Percentiles rank a stretch among this genome's conserved stretches.
Evolutionary conservation across 2,888 invertebrate genomes (phyloP).

Genomic region (Drosophila falleni): DNA sequence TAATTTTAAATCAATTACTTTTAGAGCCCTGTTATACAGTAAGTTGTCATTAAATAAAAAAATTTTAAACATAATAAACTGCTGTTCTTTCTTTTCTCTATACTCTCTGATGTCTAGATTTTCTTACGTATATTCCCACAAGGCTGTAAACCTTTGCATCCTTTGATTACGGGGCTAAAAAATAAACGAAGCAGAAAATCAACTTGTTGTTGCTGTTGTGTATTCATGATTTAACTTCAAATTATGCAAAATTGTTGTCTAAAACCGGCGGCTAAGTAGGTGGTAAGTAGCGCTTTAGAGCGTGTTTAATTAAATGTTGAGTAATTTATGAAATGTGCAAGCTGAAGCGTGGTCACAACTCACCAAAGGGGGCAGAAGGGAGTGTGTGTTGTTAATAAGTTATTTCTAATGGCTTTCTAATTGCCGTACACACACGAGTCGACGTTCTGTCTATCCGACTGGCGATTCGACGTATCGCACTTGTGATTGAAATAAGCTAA

Average conservation of each 20-base stretch:
- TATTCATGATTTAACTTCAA: conserved; percentile 73
- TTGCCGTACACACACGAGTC: conserved; percentile 53
- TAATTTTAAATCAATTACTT: no score
- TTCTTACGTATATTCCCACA: no score
- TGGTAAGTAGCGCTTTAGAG: conserved; percentile 82
- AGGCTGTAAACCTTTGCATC: no score
- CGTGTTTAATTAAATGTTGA: conserved; percentile 82
- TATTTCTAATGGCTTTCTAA: conserved; percentile 80
- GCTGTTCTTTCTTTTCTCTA: no score
- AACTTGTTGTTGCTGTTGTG: conserved; percentile 37
- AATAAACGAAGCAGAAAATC: conserved; percentile 60
- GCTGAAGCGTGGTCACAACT: conserved; percentile 11
- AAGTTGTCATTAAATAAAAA: no score
- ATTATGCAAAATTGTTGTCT: conserved; percentile 81
- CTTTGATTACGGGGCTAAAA: no score
- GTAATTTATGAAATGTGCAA: conserved; percentile 77
- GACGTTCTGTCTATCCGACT: neutral
- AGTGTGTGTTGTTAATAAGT: conserved; percentile 63
- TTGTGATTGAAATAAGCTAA: conserved; percentile 37
- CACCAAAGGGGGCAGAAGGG: neutral
- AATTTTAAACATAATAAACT: no score
- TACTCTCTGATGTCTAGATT: no score
- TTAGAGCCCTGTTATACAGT: no score
- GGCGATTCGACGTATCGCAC: conserved; percentile 18
- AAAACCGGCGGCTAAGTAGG: conserved; percentile 80